phyloP scores from a whole-genome alignment of 2,113 vertebrate genomes.

The Dasyornis broadbenti region DNA sequence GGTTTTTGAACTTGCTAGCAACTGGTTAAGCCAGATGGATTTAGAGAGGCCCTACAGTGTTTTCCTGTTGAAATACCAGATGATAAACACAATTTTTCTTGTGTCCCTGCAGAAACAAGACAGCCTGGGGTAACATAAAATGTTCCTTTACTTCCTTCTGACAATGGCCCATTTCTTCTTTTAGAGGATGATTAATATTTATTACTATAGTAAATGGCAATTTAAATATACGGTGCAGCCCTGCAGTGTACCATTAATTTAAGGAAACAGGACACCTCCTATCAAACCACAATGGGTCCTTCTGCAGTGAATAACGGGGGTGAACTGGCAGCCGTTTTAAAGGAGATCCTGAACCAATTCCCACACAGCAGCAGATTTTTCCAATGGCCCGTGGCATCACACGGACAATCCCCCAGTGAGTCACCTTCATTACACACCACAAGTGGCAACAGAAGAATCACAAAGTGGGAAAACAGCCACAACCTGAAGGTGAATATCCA shows the following conservation, averaged over 20 bases:
- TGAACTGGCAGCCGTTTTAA: neutral
- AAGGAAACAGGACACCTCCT: neutral
- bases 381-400: neutral
- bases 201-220: neutral
- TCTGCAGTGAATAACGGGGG: neutral
- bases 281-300: neutral
- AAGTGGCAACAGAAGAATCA: neutral
- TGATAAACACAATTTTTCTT: slow-evolving; percentile 23
- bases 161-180: slow-evolving; percentile 34
- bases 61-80: slow-evolving; percentile 1
- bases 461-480: neutral
- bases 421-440: neutral
- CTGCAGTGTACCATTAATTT: neutral
- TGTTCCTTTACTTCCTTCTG: slow-evolving; percentile 27
- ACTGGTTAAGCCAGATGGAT: slow-evolving; percentile 1
- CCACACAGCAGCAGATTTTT: neutral
- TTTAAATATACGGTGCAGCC: slow-evolving; percentile 6
- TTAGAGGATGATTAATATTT: slow-evolving; percentile 19
- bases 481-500: neutral
- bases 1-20: neutral
- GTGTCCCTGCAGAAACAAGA: slow-evolving; percentile 5
- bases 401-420: accelerated
- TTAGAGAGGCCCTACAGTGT: slow-evolving; percentile 13
- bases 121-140: neutral
- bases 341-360: neutral